Percentiles rank a stretch among this genome's conserved stretches.
phyloP scores from a whole-genome alignment of 2,888 invertebrate genomes.

The Caenorhabditis sp. region DNA sequence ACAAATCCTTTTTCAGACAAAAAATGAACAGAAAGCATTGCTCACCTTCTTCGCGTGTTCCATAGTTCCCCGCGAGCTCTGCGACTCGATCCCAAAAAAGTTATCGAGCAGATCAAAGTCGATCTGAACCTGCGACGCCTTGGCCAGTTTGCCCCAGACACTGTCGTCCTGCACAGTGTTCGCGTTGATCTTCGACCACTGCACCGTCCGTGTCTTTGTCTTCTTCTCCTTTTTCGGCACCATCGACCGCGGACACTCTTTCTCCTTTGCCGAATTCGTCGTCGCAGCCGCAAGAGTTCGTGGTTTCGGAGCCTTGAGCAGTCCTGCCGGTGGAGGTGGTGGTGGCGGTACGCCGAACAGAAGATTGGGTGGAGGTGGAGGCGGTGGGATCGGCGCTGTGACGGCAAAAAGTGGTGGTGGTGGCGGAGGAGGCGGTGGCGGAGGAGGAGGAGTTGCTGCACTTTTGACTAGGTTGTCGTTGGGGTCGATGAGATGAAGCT shows the following conservation, averaged over 20 bases:
- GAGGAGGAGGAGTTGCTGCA: conserved; percentile 6
- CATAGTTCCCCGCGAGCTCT: background rate
- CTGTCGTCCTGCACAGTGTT: conserved; percentile 28
- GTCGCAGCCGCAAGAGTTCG: background rate
- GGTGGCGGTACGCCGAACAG: background rate
- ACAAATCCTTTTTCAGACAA: too few relatives aligned
- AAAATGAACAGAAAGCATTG: too few relatives aligned
- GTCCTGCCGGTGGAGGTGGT: background rate
- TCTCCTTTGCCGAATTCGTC: background rate
- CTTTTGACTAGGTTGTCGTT: conserved; percentile 59
- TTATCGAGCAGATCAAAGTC: conserved; percentile 53
- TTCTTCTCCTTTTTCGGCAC: conserved; percentile 57
- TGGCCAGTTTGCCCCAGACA: conserved; percentile 51
- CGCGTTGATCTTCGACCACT: conserved; percentile 57
- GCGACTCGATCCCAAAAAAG: conserved; percentile 50
- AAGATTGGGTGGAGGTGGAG: conserved; percentile 36
- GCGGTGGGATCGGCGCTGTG: conserved; percentile 21
- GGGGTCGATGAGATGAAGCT: conserved; percentile 40
- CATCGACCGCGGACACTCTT: conserved; percentile 55
- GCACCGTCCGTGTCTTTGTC: conserved; percentile 59
- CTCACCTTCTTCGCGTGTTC: conserved; percentile 20
- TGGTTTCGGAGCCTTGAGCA: background rate
- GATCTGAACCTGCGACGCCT: conserved; percentile 24
- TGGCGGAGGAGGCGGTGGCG: conserved; percentile 16
- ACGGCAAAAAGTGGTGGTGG: conserved; percentile 24